Evolutionary conservation across 2,888 invertebrate species (phyloP), one percentile per base, ranked within the genome.

Genomic region (Polylopha cassiicola): DNA sequence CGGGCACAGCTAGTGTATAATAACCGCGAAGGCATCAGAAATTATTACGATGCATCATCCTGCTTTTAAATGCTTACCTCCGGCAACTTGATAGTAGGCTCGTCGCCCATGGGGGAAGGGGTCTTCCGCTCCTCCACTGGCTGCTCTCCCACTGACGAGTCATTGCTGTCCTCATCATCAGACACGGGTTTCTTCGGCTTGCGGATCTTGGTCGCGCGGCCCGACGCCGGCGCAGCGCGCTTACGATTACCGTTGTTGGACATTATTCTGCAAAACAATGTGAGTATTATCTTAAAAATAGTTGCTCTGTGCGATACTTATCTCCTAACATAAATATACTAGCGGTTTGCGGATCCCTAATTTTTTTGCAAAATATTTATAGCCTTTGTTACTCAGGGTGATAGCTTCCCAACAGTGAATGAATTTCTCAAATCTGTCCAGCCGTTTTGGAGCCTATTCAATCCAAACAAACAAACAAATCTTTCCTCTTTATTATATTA

Each of bases 1-100:
- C n/a, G n/a, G n/a, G n/a, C n/a, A n/a, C n/a, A n/a, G n/a, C n/a
- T n/a, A n/a, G n/a, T n/a, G n/a, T n/a, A n/a, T n/a, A n/a, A n/a
- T n/a, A n/a, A n/a, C n/a, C n/a, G n/a, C n/a, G n/a, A n/a, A n/a
- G n/a, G n/a, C n/a, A n/a, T n/a, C n/a, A n/a, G n/a, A n/a, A n/a
- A n/a, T n/a, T n/a, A n/a, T n/a, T n/a, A n/a, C n/a, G n/a, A n/a
- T n/a, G n/a, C n/a, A n/a, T n/a, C 3, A 23, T 2, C 15, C n/a
- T 17, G 5, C 1, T 18, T 10, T 14, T 2, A n/a, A 11, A 10
- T 13, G 11, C 22, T 32, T 58, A 86, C 87, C 65, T 91, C 89
- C 4, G 91, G 91, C 46, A 92, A 65, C 61, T 90, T 90, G 4
- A 86, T 79, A 3, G 86, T 84, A 7, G 89, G 87, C 46, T 91